phyloP scores from a whole-genome alignment of 2,113 vertebrate species.

The Sprattus sprattus region DNA sequence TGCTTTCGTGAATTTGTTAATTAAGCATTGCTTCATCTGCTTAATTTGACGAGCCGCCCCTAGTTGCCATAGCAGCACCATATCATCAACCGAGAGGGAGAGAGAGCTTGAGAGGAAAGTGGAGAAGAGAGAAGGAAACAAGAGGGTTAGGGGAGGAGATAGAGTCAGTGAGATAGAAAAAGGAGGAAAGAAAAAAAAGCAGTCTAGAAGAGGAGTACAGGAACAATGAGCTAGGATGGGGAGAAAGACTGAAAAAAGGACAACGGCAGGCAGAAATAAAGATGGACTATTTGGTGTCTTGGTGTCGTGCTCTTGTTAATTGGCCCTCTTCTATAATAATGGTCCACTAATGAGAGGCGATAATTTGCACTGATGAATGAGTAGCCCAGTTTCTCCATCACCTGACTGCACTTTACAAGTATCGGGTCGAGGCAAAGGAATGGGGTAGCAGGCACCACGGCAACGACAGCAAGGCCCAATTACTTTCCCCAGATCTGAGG shows the following conservation, averaged over 20 bases:
- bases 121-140: not conserved
- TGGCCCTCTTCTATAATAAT: conserved; percentile 6
- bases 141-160: not conserved
- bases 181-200: not conserved
- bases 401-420: conserved; percentile 1
- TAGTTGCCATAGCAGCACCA: conserved; percentile 21
- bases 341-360: conserved; percentile 27
- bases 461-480: conserved; percentile 22
- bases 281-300: not conserved
- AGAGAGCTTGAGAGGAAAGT: not conserved
- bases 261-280: not conserved
- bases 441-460: not conserved
- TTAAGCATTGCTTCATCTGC: no score
- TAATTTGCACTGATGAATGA: conserved; percentile 27
- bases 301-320: conserved; percentile 6
- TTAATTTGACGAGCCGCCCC: no score
- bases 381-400: not conserved
- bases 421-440: conserved; percentile 38
- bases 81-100: conserved; percentile 14
- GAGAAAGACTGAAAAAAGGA: not conserved
- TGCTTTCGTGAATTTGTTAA: no score
- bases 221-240: not conserved
- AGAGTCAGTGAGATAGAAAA: not conserved
- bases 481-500: conserved; percentile 22
- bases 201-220: not conserved